Evolutionary conservation across 2,888 invertebrate genomes (phyloP), one percentile per base, ranked within the genome.

Genomic region (Unio pictorum): DNA sequence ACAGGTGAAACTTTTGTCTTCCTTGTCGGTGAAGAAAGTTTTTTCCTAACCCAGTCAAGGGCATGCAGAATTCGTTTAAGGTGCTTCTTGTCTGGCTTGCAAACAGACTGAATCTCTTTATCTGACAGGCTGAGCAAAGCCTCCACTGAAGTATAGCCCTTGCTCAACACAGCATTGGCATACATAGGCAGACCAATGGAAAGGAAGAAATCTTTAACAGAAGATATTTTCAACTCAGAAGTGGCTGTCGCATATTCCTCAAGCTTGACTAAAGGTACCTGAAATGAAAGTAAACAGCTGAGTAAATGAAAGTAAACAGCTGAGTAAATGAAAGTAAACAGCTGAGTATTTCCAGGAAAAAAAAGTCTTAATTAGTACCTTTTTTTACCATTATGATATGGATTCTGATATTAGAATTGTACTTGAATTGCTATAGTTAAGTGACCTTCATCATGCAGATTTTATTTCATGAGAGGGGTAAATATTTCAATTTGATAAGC

Each of bases 181-280:
- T 90, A 90, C 89, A 89, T 90, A 15, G 90, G 89, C 66, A 90
- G 81, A 55, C 90, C 90, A 56, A 89, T 84, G 55, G 89, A 89
- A 34, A 82, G 82, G 56, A 90, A 85, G 83, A 89, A 89, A 62
- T 86, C 85, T n/a, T 82, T 79, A 15, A 90, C 74, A 54, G 86
- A 86, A 17, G 84, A 80, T 62, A 88, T 87, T 79, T 88, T 87
- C 34, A 88, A 82, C 78, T 89, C 89, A 69, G 85, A 85, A 23
- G 88, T 86, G 54, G 81, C 84, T 11, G 81, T 76, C 69, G 87
- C 87, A 34, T 84, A 81, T 28, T 89, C 88, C 18, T 84, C 84
- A 69, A 89, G 76, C 66, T 85, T 84, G 57, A 89, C 88, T 67
- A 88, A 87, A 55, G 87, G 86, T 63, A 89, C 83, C 89, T 89